A percentile compares a stretch with the other conserved stretches of the same genome.
These are phyloP conservation scores for Ganaspis brasiliensis DNA, from an alignment of 2,888 invertebrate genomes.

Conservation along the genomic window DNA sequence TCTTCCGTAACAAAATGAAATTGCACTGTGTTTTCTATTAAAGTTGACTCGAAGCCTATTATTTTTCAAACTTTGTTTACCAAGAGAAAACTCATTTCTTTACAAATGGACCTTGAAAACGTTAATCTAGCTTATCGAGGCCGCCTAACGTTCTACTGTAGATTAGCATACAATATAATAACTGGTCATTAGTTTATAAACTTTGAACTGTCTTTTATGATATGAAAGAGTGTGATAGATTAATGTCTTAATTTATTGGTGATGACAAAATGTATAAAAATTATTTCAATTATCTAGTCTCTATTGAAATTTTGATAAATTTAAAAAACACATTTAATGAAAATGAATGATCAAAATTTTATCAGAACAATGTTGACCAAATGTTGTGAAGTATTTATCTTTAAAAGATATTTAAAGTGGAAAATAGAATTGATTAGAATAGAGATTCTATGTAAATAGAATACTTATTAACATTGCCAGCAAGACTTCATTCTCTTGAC, in stretches of 20 bases:
- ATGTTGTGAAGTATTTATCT: not conserved
- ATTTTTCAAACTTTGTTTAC: slow-evolving; percentile 8
- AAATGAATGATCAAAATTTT: too few species aligned
- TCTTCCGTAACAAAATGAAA: not conserved
- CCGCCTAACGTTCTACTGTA: slow-evolving; percentile 6
- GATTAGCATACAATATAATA: slow-evolving; percentile 29
- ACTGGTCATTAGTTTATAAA: not conserved
- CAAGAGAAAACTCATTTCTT: slow-evolving; percentile 24
- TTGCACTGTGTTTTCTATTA: not conserved
- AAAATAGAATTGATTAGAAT: not conserved
- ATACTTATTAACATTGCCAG: slow-evolving; percentile 26
- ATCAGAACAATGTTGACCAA: not conserved
- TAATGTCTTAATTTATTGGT: too few species aligned
- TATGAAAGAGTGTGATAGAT: too few species aligned
- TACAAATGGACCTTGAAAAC: slow-evolving; percentile 24
- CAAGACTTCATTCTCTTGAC: not conserved
- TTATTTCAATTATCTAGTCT: too few species aligned
- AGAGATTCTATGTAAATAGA: not conserved
- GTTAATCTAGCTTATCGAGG: slow-evolving; percentile 31
- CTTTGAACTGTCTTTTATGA: too few species aligned
- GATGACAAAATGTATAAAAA: too few species aligned
- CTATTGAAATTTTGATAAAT: too few species aligned
- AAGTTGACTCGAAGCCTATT: not conserved
- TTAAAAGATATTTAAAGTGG: not conserved
- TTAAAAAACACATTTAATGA: too few species aligned